Evolutionary conservation across 2,888 invertebrate genomes (phyloP).

Genomic region (Sphaerophoria taeniata): DNA sequence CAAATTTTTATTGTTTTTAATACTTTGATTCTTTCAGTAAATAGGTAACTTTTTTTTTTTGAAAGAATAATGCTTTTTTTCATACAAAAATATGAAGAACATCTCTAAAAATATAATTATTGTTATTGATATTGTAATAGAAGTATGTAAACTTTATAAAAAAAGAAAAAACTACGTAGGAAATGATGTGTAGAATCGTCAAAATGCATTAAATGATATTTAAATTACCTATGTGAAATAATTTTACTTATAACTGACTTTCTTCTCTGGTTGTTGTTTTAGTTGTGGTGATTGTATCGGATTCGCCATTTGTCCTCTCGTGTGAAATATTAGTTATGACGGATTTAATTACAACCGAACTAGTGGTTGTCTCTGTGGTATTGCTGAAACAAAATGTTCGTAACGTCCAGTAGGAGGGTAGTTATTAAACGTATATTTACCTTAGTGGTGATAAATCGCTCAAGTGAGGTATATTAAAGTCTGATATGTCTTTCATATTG

Average conservation of each 20-base stretch:
- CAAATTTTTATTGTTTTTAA: conserved; percentile 1
- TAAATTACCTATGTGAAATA: conserved; percentile 55
- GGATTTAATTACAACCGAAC: conserved; percentile 83
- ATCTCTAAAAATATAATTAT: not conserved
- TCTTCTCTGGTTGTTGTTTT: conserved; percentile 81
- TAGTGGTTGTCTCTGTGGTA: conserved; percentile 81
- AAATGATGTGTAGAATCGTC: conserved; percentile 58
- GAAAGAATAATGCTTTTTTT: conserved; percentile 11
- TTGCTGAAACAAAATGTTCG: conserved; percentile 77
- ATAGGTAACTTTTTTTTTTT: conserved; percentile 7
- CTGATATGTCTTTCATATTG: conserved; percentile 81
- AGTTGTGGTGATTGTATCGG: conserved; percentile 79
- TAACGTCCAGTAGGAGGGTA: not conserved
- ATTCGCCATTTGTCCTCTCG: conserved; percentile 81
- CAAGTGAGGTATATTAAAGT: conserved; percentile 80
- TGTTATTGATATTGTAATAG: conserved; percentile 18
- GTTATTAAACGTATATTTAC: conserved; percentile 73
- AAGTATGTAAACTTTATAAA: conserved; percentile 29
- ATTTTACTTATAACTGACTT: conserved; percentile 80
- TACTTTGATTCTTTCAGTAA: conserved; percentile 10
- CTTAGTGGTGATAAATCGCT: conserved; percentile 80
- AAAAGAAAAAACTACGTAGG: conserved; percentile 50
- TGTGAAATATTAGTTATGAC: conserved; percentile 82
- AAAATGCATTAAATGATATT: conserved; percentile 57
- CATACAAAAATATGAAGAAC: conserved; percentile 29